These are phyloP conservation scores for Micropterix aruncella DNA, from an alignment of 2,888 invertebrate genomes.

Conservation along the genomic window DNA sequence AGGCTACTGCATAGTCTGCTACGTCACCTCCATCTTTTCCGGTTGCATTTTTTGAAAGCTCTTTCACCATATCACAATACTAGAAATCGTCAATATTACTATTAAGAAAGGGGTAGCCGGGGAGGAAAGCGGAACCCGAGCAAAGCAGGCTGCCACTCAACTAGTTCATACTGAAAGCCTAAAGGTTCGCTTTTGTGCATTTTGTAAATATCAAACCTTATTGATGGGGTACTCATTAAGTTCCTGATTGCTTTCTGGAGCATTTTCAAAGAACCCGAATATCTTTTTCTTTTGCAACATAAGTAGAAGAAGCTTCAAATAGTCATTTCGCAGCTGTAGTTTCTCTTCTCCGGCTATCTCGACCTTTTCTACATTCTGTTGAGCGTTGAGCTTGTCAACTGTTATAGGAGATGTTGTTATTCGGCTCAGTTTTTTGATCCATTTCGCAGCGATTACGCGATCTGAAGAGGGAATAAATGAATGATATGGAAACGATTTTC, in stretches of 20 bases:
- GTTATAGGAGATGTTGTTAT: slow-evolving; percentile 16
- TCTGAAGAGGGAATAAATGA: too few species aligned
- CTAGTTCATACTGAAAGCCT: too few species aligned
- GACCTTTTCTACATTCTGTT: neutral
- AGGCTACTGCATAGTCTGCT: slow-evolving; percentile 20
- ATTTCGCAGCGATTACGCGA: slow-evolving; percentile 24
- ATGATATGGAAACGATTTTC: too few species aligned
- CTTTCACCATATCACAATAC: slow-evolving; percentile 19
- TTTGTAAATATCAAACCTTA: slow-evolving; percentile 3
- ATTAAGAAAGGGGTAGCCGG: too few species aligned
- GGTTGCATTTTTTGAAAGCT: slow-evolving; percentile 16
- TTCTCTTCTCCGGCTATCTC: neutral
- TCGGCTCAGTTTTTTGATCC: slow-evolving; percentile 24
- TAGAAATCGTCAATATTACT: too few species aligned
- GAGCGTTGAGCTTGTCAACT: slow-evolving; percentile 13
- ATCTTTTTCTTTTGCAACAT: slow-evolving; percentile 24
- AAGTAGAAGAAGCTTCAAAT: slow-evolving; percentile 27
- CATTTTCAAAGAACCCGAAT: slow-evolving; percentile 23
- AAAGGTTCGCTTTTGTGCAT: too few species aligned
- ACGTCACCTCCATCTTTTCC: slow-evolving; percentile 14
- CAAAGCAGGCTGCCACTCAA: too few species aligned
- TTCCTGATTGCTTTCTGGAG: slow-evolving; percentile 18
- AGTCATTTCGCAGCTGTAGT: slow-evolving; percentile 15
- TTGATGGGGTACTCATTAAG: slow-evolving; percentile 10
- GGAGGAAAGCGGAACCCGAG: too few species aligned